Conservation (phyloP, 2,113 vertebrate genomes). For the Macrotis lagotis region DNA sequence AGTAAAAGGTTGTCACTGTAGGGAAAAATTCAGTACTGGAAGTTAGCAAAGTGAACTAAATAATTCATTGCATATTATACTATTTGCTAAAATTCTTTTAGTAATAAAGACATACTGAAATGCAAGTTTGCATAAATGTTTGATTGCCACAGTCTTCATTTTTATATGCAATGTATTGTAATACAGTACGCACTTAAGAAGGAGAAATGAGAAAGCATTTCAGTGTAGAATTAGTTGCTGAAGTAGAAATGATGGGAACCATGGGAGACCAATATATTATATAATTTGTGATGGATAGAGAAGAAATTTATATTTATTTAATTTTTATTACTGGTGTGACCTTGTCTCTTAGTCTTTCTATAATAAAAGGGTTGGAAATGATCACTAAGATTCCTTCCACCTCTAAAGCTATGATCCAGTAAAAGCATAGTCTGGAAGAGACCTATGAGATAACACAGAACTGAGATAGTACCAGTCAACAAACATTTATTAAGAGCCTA, state of each 20-base stretch:
- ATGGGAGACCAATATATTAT: background rate
- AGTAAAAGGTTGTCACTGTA: constrained; percentile 29
- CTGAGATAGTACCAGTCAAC: background rate
- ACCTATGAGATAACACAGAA: background rate
- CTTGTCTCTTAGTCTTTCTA: background rate
- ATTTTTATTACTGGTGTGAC: too few species aligned
- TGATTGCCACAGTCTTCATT: constrained; percentile 47
- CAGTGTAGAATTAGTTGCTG: background rate
- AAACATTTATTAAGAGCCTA: background rate
- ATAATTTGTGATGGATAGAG: background rate
- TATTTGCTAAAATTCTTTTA: constrained; percentile 75
- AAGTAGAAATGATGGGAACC: background rate
- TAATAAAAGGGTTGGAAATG: background rate
- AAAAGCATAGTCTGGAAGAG: background rate
- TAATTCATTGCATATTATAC: constrained; percentile 66
- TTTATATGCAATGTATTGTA: background rate
- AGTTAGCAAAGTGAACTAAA: constrained; percentile 65
- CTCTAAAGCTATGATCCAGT: background rate
- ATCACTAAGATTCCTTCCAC: background rate
- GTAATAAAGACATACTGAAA: constrained; percentile 68
- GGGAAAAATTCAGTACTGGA: constrained; percentile 54
- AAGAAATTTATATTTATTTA: too few species aligned
- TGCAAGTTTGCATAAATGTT: constrained; percentile 74
- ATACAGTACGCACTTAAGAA: background rate
- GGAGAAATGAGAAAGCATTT: background rate